Evolutionary conservation across 2,888 invertebrate genomes (phyloP).

Genomic region (Horisme vitalbata): DNA sequence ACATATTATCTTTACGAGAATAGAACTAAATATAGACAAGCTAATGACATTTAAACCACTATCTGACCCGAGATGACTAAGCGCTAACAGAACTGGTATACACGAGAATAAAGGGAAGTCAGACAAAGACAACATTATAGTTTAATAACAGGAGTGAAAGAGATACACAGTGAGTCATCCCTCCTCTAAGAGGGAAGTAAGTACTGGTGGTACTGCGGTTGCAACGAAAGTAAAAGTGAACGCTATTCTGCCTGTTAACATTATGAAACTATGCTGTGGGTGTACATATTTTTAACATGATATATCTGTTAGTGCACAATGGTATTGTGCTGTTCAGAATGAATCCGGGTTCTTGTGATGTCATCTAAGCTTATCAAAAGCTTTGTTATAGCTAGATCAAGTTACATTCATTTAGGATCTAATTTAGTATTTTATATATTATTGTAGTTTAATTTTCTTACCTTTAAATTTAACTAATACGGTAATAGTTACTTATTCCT

Average conservation of each 20-base stretch:
- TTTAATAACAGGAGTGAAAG: conserved; percentile 38
- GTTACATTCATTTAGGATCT: no score
- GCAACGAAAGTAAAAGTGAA: conserved; percentile 75
- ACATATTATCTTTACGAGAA: conserved; percentile 26
- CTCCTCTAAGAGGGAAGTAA: conserved; percentile 64
- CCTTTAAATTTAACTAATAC: no score
- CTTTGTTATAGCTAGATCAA: conserved; percentile 2
- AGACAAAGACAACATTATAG: conserved; percentile 44
- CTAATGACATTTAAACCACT: conserved; percentile 65
- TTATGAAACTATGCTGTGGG: conserved; percentile 41
- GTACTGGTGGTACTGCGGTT: conserved; percentile 45
- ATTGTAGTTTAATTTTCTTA: no score
- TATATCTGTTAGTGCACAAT: conserved; percentile 19
- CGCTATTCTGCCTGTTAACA: conserved; percentile 55
- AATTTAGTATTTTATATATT: no score
- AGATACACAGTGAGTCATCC: conserved; percentile 46
- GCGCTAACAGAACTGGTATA: conserved; percentile 67
- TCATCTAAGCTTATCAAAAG: conserved; percentile 15
- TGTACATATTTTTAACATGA: conserved; percentile 29
- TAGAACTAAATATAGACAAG: conserved; percentile 30
- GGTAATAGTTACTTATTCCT: no score
- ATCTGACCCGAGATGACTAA: conserved; percentile 72
- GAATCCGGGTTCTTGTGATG: conserved; percentile 24
- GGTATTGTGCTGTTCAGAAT: conserved; percentile 20
- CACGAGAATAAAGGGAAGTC: conserved; percentile 52